Base-by-base conservation (phyloP, 1,140 invertebrate genomes). In the Scaptomyza montana region DNA sequence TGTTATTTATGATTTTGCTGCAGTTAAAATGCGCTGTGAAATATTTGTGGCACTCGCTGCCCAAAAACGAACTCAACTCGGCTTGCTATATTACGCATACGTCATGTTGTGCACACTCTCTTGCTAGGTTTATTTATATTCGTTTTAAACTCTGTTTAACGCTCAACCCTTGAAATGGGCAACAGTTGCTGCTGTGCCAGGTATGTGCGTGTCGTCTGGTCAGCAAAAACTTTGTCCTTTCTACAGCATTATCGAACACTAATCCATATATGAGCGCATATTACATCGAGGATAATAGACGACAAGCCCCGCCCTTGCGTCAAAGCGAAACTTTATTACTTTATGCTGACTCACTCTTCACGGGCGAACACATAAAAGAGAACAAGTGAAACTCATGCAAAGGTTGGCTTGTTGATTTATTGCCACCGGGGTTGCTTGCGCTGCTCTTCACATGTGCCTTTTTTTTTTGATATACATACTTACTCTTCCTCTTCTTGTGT, bases 1-100 rank as follows among this genome's bases (percentile, higher is more conserved):
- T 87, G 82, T 87, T 87, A 87, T 87, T 87, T 87, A 87, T 87
- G 84, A 89, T 89, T 87, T 87, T 89, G 84, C 84, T 89, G 84
- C 84, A 84, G 84, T 86, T 89, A 77, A 87, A 89, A 82, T 87
- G 82, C 79, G 86, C 65, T 71, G 73, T 82, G 84, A 89, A 81
- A 81, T 86, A 78, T 86, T 62, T 54, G 63, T 57, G 60, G 63
- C 69, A 39, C 16, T 16, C 16, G 16, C 16, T 16, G 16, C 16
- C 16, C 16, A 16, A 16, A 16, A 16, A 16, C 56, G 65, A 43
- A 60, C 64, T 67, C 60, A 47, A 66, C 47, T 47, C 47, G 36
- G 33, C 41, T 8, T 36, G 60, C 66, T 54, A 57, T 59, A 74
- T 74, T 74, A 74, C 59, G 60, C 60, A 74, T 74, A 74, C 72